These are phyloP conservation scores for Argyra leucocephala DNA, from an alignment of 2,888 invertebrate species.

Conservation along the genomic window DNA sequence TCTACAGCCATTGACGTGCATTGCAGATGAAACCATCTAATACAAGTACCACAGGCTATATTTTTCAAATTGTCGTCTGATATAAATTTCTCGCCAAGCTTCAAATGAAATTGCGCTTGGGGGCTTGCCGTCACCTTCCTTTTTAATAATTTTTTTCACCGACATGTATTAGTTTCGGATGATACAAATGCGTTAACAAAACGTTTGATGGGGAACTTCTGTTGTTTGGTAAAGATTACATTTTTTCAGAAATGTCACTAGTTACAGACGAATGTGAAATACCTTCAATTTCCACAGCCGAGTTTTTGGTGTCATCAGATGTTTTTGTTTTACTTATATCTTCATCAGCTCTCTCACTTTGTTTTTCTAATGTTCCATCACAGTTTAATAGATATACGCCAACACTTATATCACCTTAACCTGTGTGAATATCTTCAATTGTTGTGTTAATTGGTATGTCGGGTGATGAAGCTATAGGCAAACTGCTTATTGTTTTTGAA, in stretches of 20 bases:
- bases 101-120: neutral
- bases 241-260: neutral
- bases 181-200: neutral
- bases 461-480: neutral
- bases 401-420: too few species aligned
- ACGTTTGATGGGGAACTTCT: neutral
- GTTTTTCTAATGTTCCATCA: neutral
- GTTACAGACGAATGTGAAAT: neutral
- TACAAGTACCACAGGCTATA: too few species aligned
- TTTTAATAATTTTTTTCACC: neutral
- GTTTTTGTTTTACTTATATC: neutral
- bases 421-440: neutral
- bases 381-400: neutral
- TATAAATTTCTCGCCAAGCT: too few species aligned
- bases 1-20: too few species aligned
- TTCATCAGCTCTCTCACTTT: neutral
- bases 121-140: neutral
- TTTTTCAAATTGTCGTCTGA: too few species aligned
- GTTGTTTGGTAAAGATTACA: neutral
- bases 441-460: neutral
- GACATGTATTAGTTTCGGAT: neutral
- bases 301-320: too few species aligned
- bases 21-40: too few species aligned
- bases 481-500: neutral
- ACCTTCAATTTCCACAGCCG: too few species aligned